Evolutionary conservation across 2,888 invertebrate species (phyloP).

Genomic region (Cephonodes hylas): DNA sequence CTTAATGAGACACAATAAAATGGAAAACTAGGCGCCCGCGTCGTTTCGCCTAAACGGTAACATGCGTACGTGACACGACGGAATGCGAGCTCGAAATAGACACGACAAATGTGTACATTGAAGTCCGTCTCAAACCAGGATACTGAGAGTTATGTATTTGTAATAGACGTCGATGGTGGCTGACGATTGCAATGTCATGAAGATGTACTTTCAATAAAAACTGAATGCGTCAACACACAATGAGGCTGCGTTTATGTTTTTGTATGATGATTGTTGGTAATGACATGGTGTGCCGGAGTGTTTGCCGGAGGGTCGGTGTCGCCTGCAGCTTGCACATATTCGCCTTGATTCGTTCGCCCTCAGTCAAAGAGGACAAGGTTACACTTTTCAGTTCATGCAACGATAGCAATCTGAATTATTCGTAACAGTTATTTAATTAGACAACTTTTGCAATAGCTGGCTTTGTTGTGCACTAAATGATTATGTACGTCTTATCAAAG

Average conservation of each 20-base stretch:
- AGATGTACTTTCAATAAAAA: neutral
- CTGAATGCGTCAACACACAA: neutral
- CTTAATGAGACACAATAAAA: slow-evolving; percentile 6
- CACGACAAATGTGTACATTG: neutral
- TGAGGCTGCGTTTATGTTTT: neutral
- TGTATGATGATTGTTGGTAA: slow-evolving; percentile 14
- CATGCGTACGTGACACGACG: neutral
- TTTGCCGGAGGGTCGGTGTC: slow-evolving; percentile 44
- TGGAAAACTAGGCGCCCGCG: neutral
- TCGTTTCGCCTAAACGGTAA: slow-evolving; percentile 6
- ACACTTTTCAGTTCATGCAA: slow-evolving; percentile 61
- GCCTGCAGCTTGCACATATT: slow-evolving; percentile 39
- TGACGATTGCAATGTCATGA: neutral
- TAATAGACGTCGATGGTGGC: neutral
- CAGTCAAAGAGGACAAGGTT: slow-evolving; percentile 63
- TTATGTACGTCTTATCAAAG: neutral
- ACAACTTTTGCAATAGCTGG: slow-evolving; percentile 16
- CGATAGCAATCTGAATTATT: slow-evolving; percentile 56
- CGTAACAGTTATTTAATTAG: slow-evolving; percentile 42
- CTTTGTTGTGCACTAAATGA: neutral
- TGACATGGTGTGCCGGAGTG: slow-evolving; percentile 25
- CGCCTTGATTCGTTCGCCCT: slow-evolving; percentile 65
- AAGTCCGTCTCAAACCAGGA: neutral
- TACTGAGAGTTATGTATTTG: neutral
- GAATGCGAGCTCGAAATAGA: neutral